phyloP scores from a whole-genome alignment of 1,140 invertebrate species.

The Drosophila dunni region DNA sequence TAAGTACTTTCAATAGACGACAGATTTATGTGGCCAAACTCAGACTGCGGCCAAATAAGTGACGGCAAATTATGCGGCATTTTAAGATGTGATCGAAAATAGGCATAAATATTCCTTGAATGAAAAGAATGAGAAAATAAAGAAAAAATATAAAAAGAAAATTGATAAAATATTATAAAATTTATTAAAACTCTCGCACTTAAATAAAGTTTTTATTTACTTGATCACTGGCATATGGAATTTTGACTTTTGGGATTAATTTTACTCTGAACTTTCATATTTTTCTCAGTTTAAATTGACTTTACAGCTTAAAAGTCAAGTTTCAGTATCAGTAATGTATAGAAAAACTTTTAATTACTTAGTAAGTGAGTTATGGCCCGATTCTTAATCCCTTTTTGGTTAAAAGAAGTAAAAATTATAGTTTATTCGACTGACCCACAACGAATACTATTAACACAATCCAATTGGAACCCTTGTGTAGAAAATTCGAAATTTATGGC shows the following conservation, averaged over 20 bases:
- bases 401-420: constrained; percentile 21
- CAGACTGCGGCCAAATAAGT: constrained; percentile 42
- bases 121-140: background rate
- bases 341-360: constrained; percentile 11
- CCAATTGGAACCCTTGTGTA: constrained; percentile 11
- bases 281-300: no score
- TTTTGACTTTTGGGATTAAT: no score
- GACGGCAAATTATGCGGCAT: constrained; percentile 63
- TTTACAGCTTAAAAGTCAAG: background rate
- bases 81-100: constrained; percentile 18
- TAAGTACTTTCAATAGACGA: constrained; percentile 60
- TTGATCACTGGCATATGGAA: no score
- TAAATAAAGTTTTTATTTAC: no score
- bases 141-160: no score
- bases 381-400: constrained; percentile 13
- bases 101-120: background rate
- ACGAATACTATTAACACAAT: constrained; percentile 29
- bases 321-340: constrained; percentile 2
- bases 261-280: no score
- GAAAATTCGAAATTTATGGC: constrained; percentile 72
- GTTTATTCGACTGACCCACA: constrained; percentile 21
- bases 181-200: no score
- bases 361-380: constrained; percentile 10
- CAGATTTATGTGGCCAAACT: constrained; percentile 61
- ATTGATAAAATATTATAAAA: no score